These are phyloP conservation scores for Pollicipes pollicipes DNA, from an alignment of 1,140 invertebrate species.

Conservation along the genomic window DNA sequence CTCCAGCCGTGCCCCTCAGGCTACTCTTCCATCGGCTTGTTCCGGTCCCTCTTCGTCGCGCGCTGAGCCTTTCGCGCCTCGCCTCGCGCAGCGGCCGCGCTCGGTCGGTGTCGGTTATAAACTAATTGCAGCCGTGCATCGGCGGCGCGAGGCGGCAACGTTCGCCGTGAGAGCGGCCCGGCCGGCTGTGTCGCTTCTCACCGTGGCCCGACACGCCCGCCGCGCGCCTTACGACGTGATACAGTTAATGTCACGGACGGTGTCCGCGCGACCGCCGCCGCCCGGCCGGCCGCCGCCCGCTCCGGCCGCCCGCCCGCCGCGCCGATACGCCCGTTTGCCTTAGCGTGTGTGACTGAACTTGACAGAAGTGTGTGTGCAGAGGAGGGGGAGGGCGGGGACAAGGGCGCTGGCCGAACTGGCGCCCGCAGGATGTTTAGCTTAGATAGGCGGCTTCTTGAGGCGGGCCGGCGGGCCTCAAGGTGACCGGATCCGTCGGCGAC, in stretches of 20 bases:
- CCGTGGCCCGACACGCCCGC: no score
- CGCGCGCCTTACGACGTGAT: conserved; percentile 1
- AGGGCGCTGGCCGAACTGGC: no score
- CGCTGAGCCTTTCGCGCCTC: no score
- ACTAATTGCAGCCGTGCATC: neutral
- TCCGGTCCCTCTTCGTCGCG: no score
- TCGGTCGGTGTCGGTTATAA: neutral
- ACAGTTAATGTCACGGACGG: conserved; percentile 1
- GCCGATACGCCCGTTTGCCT: neutral
- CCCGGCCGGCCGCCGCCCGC: no score
- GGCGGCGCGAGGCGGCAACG: neutral
- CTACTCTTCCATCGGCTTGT: no score
- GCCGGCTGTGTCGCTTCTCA: neutral
- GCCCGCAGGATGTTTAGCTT: neutral
- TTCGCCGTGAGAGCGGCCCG: neutral
- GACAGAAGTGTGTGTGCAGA: neutral
- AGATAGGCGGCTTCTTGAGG: neutral
- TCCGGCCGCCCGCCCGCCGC: no score
- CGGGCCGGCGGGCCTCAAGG: neutral
- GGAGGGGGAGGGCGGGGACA: neutral
- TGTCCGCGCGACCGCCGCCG: no score
- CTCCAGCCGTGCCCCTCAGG: no score
- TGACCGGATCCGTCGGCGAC: neutral
- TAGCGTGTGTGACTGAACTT: neutral
- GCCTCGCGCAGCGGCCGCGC: no score